Evolutionary conservation across 2,888 invertebrate genomes (phyloP).

Genomic region (Mimas tiliae): DNA sequence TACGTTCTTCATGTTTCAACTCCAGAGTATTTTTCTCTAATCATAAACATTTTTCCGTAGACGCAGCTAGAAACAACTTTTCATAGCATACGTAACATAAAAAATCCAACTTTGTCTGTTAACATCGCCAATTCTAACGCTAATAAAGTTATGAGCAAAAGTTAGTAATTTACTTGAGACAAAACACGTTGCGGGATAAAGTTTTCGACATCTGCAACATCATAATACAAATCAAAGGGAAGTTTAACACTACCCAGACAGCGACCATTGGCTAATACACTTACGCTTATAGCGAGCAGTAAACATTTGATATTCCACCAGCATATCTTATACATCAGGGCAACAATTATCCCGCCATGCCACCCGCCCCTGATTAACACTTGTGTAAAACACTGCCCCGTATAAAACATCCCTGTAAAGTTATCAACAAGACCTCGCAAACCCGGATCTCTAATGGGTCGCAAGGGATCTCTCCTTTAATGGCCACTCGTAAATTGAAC

Average conservation of each 20-base stretch:
- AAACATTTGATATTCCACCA: slow-evolving; percentile 49
- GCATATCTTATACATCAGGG: slow-evolving; percentile 58
- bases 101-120: neutral
- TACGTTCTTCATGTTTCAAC: slow-evolving; percentile 17
- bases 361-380: slow-evolving; percentile 64
- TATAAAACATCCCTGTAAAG: slow-evolving; percentile 77
- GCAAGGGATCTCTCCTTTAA: slow-evolving; percentile 78
- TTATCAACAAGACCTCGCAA: slow-evolving; percentile 79
- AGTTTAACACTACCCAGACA: slow-evolving; percentile 19
- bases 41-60: slow-evolving; percentile 3
- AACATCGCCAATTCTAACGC: neutral
- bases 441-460: slow-evolving; percentile 73
- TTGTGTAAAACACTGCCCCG: slow-evolving; percentile 58
- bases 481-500: slow-evolving; percentile 83
- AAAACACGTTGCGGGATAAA: slow-evolving; percentile 9
- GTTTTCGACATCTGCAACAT: slow-evolving; percentile 8
- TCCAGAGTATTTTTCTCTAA: neutral
- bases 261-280: slow-evolving; percentile 23
- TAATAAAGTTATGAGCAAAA: slow-evolving; percentile 17
- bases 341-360: slow-evolving; percentile 53
- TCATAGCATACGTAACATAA: neutral
- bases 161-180: slow-evolving; percentile 13
- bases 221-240: slow-evolving; percentile 1
- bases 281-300: slow-evolving; percentile 33
- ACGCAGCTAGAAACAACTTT: neutral